phyloP scores from a whole-genome alignment of 2,113 vertebrate species.

The Ailurus styani region DNA sequence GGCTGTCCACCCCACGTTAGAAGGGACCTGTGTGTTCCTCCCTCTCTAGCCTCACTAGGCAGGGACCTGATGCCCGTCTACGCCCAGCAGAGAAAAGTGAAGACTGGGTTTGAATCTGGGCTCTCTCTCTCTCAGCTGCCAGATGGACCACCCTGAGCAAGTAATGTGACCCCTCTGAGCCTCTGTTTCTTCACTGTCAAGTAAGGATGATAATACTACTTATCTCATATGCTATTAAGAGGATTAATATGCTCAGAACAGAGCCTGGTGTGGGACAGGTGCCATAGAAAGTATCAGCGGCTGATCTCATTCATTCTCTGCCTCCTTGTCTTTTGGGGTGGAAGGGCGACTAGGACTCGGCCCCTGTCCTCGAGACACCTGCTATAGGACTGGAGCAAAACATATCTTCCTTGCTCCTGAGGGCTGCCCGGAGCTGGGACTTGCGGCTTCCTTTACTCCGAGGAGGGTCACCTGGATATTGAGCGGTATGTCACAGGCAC shows the following conservation, averaged over 20 bases:
- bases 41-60: neutral
- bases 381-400: neutral
- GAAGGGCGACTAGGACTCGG: neutral
- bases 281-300: accelerated
- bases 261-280: neutral
- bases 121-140: neutral
- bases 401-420: neutral
- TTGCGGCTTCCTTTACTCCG: neutral
- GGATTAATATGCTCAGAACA: neutral
- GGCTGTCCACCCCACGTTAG: neutral
- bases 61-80: neutral
- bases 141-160: neutral
- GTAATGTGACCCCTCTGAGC: neutral
- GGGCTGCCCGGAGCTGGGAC: neutral
- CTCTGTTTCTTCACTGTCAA: neutral
- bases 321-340: neutral
- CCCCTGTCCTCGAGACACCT: neutral
- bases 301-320: neutral
- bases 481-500: no score
- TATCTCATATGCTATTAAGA: neutral
- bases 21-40: neutral
- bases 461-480: neutral
- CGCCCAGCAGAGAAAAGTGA: neutral
- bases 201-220: neutral
- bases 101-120: neutral